Base-by-base conservation (phyloP, 1,140 invertebrate species). In the Dreissena polymorpha region DNA sequence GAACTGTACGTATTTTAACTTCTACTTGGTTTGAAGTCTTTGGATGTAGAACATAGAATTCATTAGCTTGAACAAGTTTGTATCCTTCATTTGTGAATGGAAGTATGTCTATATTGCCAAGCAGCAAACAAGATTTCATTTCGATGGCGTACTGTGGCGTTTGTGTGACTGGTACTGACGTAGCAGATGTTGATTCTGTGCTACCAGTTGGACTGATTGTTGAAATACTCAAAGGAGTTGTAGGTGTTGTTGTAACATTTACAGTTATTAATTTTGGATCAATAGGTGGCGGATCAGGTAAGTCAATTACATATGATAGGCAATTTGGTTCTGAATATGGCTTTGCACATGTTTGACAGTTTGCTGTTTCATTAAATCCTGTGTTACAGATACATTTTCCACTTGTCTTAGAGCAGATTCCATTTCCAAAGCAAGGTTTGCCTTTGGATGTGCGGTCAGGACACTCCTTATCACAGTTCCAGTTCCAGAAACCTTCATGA, bases 311-410 rank as follows among this genome's bases (percentile, higher is more conserved):
- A 39, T 39, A 39, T 39, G 39, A 5, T 39, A 39, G 57, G 69
- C 86, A 87, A 49, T 84, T 21, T 10, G 70, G 53, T 75, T 81
- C 86, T 14, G 57, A 68, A 75, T 75, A 86, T 0, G 70, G 65
- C 13, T 51, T 29, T 21, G n/a, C n/a, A 65, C 86, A 87, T n/a
- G n/a, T 78, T 7, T 69, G 27, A 71, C 86, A 87, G 71, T 87
- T 64, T 13, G 49, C 14, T 8, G 12, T 18, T 25, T 39, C 23
- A 21, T 77, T 39, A 64, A 78, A 86, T n/a, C 50, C 72, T 39
- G 51, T 13, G 13, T 67, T 18, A 67, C 86, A 87, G 6, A 68
- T 29, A 70, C 86, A 87, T 13, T n/a, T 39, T 8, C 86, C 86
- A 63, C 16, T 81, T 0, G 14, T 29, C 12, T 18, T 14, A 25